Conservation (phyloP, 1,140 invertebrate species). For the Lutraria rhynchaena region DNA sequence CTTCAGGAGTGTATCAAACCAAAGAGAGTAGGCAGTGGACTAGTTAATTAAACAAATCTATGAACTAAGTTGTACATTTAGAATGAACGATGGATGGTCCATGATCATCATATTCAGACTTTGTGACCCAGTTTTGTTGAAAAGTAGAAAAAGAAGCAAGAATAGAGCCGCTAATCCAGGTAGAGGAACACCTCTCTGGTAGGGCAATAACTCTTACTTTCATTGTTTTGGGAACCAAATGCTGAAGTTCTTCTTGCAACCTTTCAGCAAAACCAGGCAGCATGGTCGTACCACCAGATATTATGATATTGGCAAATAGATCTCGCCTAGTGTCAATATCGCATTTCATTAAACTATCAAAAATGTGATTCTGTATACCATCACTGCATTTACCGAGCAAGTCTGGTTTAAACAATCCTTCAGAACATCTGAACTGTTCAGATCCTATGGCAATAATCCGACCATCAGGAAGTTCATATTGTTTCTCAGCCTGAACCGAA, state of each 20-base stretch:
- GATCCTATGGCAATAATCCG: too few relatives aligned
- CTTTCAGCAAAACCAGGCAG: constrained; percentile 55
- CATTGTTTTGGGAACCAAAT: constrained; percentile 80
- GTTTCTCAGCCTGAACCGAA: too few relatives aligned
- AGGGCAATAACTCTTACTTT: constrained; percentile 74
- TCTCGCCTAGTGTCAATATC: constrained; percentile 66
- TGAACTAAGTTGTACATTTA: constrained; percentile 87
- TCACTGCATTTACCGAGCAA: too few relatives aligned
- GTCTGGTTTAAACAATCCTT: too few relatives aligned
- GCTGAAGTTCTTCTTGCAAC: constrained; percentile 7
- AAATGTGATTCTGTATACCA: constrained; percentile 85
- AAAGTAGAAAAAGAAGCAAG: constrained; percentile 85
- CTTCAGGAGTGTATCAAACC: too few relatives aligned
- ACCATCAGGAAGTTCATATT: too few relatives aligned
- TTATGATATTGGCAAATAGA: constrained; percentile 60
- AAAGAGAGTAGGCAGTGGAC: too few relatives aligned
- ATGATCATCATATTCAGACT: constrained; percentile 92
- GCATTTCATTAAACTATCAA: constrained; percentile 90
- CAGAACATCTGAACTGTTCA: too few relatives aligned
- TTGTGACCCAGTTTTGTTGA: constrained; percentile 85
- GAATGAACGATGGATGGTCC: constrained; percentile 93
- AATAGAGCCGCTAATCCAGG: constrained; percentile 84
- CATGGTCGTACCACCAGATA: constrained; percentile 63
- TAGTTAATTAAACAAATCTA: too few relatives aligned
- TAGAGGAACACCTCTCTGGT: constrained; percentile 75